Evolutionary conservation across 64 coral and sea anemone genomes (phyloP), one percentile per base, ranked within the genome.

Genomic region (Acropora tenuis): DNA sequence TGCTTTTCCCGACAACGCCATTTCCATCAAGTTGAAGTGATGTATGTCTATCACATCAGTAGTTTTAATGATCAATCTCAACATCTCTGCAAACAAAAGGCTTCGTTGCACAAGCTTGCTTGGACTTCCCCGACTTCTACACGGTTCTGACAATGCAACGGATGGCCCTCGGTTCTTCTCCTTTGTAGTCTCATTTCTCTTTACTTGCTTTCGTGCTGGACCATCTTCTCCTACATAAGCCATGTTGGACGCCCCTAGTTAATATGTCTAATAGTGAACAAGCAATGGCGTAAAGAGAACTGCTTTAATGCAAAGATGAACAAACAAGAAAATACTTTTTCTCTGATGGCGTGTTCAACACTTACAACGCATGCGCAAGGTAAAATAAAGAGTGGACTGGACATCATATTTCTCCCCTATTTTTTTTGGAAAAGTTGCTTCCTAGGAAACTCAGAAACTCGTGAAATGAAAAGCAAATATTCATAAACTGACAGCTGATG

Each of bases 41-140:
- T 88, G 80, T 45, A 88, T 47, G 13, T 93, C 88, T n/a, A 93
- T 47, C 45, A 88, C 71, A 47, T 48, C 82, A 17, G 77, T 93
- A 65, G 50, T 20, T 40, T 55, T 3, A 7, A 7, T 79, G 40
- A 46, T 43, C 61, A 93, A 78, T 75, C 76, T 94, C 43, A 94
- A 81, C 86, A 89, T 94, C 5, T 94, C 91, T 30, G 76, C 76
- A 6, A 93, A 86, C 16, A 68, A 93, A n/a, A 93, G 80, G 80
- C 92, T 88, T 41, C 80, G 17, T 9, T 86, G 86, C 71, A 74
- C 40, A 74, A 66, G 79, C 69, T 88, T 93, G 69, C 58, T 65
- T 81, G 85, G 92, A 81, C 92, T 93, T 48, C 71, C 71, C 5
- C 71, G 71, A 30, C 71, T 74, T 74, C 2, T 6, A 80, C 20